phyloP scores from a whole-genome alignment of 2,888 invertebrate genomes.

The Ptychoptera contaminata region DNA sequence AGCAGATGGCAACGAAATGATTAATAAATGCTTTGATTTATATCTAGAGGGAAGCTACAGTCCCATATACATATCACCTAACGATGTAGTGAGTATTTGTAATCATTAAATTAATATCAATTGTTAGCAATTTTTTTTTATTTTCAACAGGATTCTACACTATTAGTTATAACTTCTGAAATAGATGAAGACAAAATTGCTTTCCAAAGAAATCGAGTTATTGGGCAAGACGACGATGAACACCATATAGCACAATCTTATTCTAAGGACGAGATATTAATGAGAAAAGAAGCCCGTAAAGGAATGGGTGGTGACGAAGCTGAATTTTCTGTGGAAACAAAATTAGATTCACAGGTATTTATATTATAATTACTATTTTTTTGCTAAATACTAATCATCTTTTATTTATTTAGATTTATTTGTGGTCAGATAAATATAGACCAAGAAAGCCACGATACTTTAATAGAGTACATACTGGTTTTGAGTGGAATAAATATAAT shows the following conservation, averaged over 20 bases:
- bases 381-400: constrained; percentile 20
- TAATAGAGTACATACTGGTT: constrained; percentile 90
- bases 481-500: constrained; percentile 99
- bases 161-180: constrained; percentile 56
- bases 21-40: constrained; percentile 39
- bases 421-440: constrained; percentile 95
- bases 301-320: constrained; percentile 79
- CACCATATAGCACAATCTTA: constrained; percentile 17
- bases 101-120: neutral
- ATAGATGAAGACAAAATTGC: constrained; percentile 62
- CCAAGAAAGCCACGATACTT: constrained; percentile 96
- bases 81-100: constrained; percentile 39
- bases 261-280: constrained; percentile 40
- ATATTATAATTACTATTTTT: constrained; percentile 30
- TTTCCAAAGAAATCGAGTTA: constrained; percentile 54
- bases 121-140: neutral
- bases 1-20: constrained; percentile 9
- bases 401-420: constrained; percentile 12
- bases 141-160: constrained; percentile 41
- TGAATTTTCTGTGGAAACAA: constrained; percentile 79
- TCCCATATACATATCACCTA: constrained; percentile 47
- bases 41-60: constrained; percentile 77
- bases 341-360: constrained; percentile 61
- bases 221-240: constrained; percentile 46
- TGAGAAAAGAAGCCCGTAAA: constrained; percentile 67